A percentile compares a stretch with the other conserved stretches of the same genome.
phyloP scores from a whole-genome alignment of 2,113 vertebrate genomes.

The Syngnathus scovelli region DNA sequence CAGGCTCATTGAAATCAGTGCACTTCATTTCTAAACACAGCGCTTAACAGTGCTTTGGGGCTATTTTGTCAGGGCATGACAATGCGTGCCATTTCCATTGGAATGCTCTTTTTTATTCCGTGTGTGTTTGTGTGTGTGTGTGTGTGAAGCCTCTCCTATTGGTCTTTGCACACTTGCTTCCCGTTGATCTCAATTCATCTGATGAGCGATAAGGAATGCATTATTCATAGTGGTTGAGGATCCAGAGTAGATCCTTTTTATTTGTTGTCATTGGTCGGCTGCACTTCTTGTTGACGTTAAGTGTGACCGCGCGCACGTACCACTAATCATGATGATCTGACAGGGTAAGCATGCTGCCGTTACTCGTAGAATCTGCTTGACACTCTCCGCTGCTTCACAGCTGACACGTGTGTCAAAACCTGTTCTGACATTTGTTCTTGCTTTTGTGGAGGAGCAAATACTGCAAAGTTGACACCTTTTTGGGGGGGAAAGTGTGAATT shows the following conservation, averaged over 20 bases:
- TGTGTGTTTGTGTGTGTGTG: slow-evolving; percentile 7
- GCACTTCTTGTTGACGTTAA: slow-evolving; percentile 35
- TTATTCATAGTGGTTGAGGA: no score
- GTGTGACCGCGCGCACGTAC: slow-evolving; percentile 39
- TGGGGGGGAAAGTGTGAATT: slow-evolving; percentile 28
- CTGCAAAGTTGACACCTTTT: slow-evolving; percentile 14
- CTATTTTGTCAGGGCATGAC: no score
- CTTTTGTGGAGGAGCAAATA: no score
- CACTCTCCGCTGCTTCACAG: slow-evolving; percentile 48
- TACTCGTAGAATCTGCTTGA: slow-evolving; percentile 39
- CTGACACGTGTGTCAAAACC: not conserved
- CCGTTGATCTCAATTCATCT: no score
- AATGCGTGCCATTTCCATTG: not conserved
- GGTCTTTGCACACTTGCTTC: not conserved
- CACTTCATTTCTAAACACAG: slow-evolving; percentile 72
- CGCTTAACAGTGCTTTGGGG: slow-evolving; percentile 36
- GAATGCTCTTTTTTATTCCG: slow-evolving; percentile 9
- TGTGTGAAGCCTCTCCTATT: not conserved
- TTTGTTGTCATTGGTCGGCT: not conserved
- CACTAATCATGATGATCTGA: slow-evolving; percentile 33
- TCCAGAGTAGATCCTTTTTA: not conserved
- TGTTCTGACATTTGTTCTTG: slow-evolving; percentile 17
- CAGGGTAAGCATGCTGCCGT: slow-evolving; percentile 42
- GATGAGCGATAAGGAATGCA: no score
- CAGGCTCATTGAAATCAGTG: slow-evolving; percentile 66